Evolutionary conservation across 2,113 vertebrate genomes (phyloP).

Genomic region (Heterochromis multidens): DNA sequence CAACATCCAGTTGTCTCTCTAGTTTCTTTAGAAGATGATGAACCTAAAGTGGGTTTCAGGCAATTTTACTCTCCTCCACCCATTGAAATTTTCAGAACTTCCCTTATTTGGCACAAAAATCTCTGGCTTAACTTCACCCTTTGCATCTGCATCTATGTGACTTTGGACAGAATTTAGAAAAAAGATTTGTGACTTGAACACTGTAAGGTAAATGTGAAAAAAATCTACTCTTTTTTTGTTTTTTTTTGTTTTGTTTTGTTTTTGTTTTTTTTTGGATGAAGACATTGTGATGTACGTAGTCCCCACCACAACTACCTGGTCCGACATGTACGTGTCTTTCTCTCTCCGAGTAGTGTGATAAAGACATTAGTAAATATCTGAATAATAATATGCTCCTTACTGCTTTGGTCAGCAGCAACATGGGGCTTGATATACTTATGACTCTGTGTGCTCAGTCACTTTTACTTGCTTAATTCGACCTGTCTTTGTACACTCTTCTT

Average conservation of each 20-base stretch:
- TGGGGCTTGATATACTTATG: not conserved
- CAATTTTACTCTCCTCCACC: not conserved
- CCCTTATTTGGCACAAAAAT: not conserved
- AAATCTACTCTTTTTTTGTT: not conserved
- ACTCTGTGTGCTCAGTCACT: not conserved
- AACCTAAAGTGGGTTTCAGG: conserved; percentile 35
- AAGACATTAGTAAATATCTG: not conserved
- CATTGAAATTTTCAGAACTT: not conserved
- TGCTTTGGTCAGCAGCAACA: not conserved
- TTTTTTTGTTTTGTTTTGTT: not conserved
- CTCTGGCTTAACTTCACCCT: not conserved
- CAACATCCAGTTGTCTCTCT: conserved; percentile 25
- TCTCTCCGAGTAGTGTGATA: not conserved
- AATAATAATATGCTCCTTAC: not conserved
- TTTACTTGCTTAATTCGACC: not conserved
- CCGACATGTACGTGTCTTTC: no score
- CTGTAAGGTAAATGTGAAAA: not conserved
- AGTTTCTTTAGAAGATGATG: conserved; percentile 29
- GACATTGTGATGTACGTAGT: no score
- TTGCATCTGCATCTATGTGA: not conserved
- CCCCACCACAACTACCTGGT: not conserved
- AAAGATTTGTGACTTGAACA: not conserved
- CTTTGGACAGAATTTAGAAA: not conserved
- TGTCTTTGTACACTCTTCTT: not conserved
- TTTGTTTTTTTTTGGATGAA: not conserved